These are phyloP conservation scores for Mesocentrotus franciscanus DNA, from an alignment of 53 echinoderm and acorn worm genomes.

Conservation along the genomic window DNA sequence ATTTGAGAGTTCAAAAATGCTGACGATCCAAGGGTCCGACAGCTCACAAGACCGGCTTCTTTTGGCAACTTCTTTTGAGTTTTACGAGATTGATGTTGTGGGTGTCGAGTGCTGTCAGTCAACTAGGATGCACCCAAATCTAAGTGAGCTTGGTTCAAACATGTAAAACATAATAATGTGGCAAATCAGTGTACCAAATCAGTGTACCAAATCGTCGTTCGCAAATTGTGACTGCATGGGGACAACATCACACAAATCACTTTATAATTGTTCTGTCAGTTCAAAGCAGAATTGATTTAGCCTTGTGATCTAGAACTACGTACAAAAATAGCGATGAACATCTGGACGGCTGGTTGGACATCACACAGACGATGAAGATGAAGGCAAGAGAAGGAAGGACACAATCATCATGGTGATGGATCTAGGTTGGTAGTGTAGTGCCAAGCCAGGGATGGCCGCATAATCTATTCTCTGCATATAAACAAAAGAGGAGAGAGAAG, in stretches of 20 bases:
- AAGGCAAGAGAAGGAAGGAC: conserved; percentile 30
- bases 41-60: too few relatives aligned
- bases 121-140: too few relatives aligned
- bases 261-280: neutral
- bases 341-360: conserved; percentile 33
- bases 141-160: too few relatives aligned
- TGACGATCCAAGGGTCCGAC: too few relatives aligned
- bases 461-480: neutral
- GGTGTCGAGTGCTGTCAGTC: too few relatives aligned
- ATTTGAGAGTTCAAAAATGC: too few relatives aligned
- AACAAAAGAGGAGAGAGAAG: neutral
- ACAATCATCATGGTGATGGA: neutral
- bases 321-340: neutral
- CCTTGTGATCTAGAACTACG: neutral
- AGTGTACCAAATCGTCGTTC: neutral
- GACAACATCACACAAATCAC: neutral
- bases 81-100: too few relatives aligned
- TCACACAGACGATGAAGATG: conserved; percentile 1
- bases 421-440: neutral
- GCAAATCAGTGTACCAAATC: neutral
- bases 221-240: neutral
- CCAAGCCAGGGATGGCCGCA: conserved; percentile 36
- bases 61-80: too few relatives aligned
- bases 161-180: neutral
- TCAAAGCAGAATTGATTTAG: neutral